phyloP scores from a whole-genome alignment of 2,888 invertebrate genomes.

The Icerya purchasi region DNA sequence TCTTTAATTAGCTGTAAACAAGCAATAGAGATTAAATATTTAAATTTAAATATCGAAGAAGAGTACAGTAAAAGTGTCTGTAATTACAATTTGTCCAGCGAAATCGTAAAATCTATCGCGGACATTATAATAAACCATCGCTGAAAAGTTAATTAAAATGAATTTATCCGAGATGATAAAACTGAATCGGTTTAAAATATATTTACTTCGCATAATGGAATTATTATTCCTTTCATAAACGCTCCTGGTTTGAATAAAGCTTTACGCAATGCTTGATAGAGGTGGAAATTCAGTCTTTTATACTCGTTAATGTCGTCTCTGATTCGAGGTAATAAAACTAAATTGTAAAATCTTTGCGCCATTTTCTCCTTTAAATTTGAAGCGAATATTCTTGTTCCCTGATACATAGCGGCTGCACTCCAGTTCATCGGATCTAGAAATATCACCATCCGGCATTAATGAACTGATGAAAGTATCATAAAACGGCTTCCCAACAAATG shows the following conservation, averaged over 20 bases:
- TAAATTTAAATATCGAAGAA: too few relatives aligned
- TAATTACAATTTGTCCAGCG: too few relatives aligned
- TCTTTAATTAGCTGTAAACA: too few relatives aligned
- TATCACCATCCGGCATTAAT: too few relatives aligned
- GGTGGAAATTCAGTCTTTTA: slow-evolving; percentile 83
- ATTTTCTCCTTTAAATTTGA: slow-evolving; percentile 88
- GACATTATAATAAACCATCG: too few relatives aligned
- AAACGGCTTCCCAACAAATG: too few relatives aligned
- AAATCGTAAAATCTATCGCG: too few relatives aligned
- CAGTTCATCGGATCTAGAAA: slow-evolving; percentile 68
- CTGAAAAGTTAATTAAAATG: neutral
- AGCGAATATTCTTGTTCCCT: slow-evolving; percentile 86
- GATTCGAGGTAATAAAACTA: slow-evolving; percentile 76
- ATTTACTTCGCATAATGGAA: slow-evolving; percentile 37
- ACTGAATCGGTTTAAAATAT: slow-evolving; percentile 10
- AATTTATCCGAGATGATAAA: slow-evolving; percentile 15
- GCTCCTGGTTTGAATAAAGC: slow-evolving; percentile 90
- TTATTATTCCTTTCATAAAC: slow-evolving; percentile 76
- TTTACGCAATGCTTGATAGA: slow-evolving; percentile 83
- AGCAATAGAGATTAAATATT: too few relatives aligned
- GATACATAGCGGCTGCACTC: slow-evolving; percentile 96
- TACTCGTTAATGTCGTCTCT: slow-evolving; percentile 90
- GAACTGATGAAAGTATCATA: too few relatives aligned
- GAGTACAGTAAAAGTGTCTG: too few relatives aligned
- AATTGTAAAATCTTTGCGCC: slow-evolving; percentile 86